A percentile compares a stretch with the other conserved stretches of the same genome.
Evolutionary conservation across 2,888 invertebrate genomes (phyloP).

Genomic region (Heliconius cydno): DNA sequence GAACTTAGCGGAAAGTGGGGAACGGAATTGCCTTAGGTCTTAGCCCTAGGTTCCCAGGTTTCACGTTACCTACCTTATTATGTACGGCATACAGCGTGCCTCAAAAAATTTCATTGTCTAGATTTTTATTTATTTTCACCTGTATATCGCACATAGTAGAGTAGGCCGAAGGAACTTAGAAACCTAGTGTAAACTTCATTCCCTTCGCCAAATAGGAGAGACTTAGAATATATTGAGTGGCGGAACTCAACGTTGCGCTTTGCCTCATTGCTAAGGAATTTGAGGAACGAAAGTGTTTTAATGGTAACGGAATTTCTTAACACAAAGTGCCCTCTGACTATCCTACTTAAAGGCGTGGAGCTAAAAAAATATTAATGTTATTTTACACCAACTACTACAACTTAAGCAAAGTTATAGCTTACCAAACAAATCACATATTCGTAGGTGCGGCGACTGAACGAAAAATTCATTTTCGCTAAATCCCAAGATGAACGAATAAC

Average conservation of each 20-base stretch:
- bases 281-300: too few species aligned
- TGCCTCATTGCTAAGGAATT: too few species aligned
- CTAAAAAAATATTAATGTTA: background rate
- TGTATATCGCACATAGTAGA: background rate
- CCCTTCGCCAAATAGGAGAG: too few species aligned
- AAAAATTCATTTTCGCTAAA: slow-evolving; percentile 42
- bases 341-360: background rate
- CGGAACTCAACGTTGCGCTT: too few species aligned
- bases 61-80: background rate
- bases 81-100: background rate
- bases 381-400: background rate
- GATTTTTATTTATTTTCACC: too few species aligned
- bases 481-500: slow-evolving; percentile 39
- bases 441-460: background rate
- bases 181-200: background rate
- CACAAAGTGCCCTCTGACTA: background rate
- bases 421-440: slow-evolving; percentile 2
- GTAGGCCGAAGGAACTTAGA: background rate
- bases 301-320: too few species aligned
- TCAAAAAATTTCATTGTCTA: too few species aligned
- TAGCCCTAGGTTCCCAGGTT: background rate
- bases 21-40: too few species aligned
- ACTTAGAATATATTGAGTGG: too few species aligned
- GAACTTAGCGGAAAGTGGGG: too few species aligned
- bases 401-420: slow-evolving; percentile 11